Conservation (phyloP, 2,113 vertebrate species). For the Hippotragus niger region DNA sequence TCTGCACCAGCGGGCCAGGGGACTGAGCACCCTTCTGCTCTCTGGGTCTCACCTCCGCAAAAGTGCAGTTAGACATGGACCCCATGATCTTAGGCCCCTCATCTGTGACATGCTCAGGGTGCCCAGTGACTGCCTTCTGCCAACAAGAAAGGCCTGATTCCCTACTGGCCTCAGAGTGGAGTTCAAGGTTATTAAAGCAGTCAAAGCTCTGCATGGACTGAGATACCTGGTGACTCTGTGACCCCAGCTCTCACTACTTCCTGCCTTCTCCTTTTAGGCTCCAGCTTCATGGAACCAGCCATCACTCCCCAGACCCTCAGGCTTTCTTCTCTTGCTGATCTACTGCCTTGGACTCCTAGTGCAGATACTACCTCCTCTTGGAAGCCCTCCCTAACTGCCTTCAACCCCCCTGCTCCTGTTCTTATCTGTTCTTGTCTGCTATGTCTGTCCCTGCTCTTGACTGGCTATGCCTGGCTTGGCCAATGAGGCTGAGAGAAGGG, state of each 20-base stretch:
- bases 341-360: neutral
- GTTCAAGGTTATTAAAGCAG: neutral
- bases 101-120: neutral
- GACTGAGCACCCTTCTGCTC: neutral
- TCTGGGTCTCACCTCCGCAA: neutral
- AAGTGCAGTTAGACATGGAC: neutral
- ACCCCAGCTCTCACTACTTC: neutral
- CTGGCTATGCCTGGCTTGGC: neutral
- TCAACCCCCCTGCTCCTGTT: neutral
- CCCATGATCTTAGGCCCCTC: neutral
- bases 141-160: neutral
- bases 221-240: neutral
- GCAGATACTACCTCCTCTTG: neutral
- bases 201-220: neutral
- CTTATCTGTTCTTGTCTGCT: neutral
- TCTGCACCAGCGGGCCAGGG: rapidly evolving
- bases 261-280: neutral
- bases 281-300: neutral
- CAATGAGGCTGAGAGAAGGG: neutral
- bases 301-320: neutral
- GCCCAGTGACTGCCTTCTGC: neutral
- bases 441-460: neutral
- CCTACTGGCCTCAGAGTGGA: neutral
- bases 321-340: neutral
- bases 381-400: neutral